Evolutionary conservation across 2,888 invertebrate genomes (phyloP), one percentile per base, ranked within the genome.

Genomic region (Leptopilina drosophilae): DNA sequence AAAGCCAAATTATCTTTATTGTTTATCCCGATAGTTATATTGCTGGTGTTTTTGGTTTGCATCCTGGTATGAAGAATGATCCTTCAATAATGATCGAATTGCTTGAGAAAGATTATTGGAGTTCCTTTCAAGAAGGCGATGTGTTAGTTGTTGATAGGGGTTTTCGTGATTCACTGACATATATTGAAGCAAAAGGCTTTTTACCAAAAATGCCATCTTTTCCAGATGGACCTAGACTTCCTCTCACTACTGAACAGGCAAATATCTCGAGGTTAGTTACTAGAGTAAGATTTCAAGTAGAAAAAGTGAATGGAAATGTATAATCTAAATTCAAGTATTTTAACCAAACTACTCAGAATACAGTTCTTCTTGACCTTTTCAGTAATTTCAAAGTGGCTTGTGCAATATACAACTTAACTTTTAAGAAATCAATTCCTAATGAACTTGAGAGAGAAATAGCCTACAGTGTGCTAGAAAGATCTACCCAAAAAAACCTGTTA

Each of bases 361-460:
- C 11, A 14, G 20, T 46, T 1, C 5, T 80, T 20, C 65, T 15
- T 12, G 15, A 46, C 0, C 11, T 66, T 9, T 15, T 80, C 12
- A 53, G 66, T 15, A 78, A 80, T 62, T 80, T 80, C 20, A 49
- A 62, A 56, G 56, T 78, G 14, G 80, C 77, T 7, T 76, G 78
- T 59, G 80, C 80, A 20, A 14, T 80, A 5, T 78, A 56, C 9
- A 78, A 80, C 62, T 56, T 56, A 56, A 56, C 56, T 12, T 56
- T 56, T 1, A 11, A 9, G 5, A 9, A 9, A 11, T 12, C 11
- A 11, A 12, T 14, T 9, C 11, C 56, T 12, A 56, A 56, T 56
- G 56, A 56, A 2, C 14, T 56, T 11, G 33, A n/a, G 33, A 56
- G 12, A 56, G 12, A 56, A 56, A 56, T 56, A 12, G 56, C 56